These are phyloP conservation scores for Brachionus calyciflorus DNA, from an alignment of 1,140 invertebrate species.

Conservation along the genomic window DNA sequence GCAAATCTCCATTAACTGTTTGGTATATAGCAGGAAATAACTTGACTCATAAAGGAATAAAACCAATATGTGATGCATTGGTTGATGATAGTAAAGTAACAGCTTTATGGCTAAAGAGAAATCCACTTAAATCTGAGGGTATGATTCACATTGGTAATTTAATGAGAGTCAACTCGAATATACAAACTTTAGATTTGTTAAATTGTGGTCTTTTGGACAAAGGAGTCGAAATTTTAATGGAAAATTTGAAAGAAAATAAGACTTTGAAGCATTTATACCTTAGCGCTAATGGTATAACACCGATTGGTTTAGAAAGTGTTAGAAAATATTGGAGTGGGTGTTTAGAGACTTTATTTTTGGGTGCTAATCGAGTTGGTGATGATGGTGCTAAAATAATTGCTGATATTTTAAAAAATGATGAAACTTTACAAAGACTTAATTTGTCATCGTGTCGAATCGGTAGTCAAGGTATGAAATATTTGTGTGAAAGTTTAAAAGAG, in stretches of 20 bases:
- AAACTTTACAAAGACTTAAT: background rate
- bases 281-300: slow-evolving; percentile 29
- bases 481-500: background rate
- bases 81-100: slow-evolving; percentile 7
- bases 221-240: slow-evolving; percentile 24
- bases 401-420: slow-evolving; percentile 10
- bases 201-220: slow-evolving; percentile 42
- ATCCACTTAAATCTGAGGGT: slow-evolving; percentile 27
- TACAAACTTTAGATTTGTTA: slow-evolving; percentile 27
- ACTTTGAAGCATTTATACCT: slow-evolving; percentile 45
- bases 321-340: background rate
- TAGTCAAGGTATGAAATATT: background rate
- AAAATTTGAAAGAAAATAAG: slow-evolving; percentile 19
- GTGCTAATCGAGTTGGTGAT: slow-evolving; percentile 31
- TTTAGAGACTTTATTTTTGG: slow-evolving; percentile 42
- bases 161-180: background rate
- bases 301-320: background rate
- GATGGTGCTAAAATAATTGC: slow-evolving; percentile 5
- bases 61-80: slow-evolving; percentile 18
- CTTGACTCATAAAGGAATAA: slow-evolving; percentile 1
- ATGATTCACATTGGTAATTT: slow-evolving; percentile 26
- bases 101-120: slow-evolving; percentile 43
- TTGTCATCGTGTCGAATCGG: slow-evolving; percentile 34
- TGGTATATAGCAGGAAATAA: slow-evolving; percentile 47
- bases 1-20: background rate